phyloP scores from a whole-genome alignment of 1,140 invertebrate genomes.

The Drosophila sucinea region DNA sequence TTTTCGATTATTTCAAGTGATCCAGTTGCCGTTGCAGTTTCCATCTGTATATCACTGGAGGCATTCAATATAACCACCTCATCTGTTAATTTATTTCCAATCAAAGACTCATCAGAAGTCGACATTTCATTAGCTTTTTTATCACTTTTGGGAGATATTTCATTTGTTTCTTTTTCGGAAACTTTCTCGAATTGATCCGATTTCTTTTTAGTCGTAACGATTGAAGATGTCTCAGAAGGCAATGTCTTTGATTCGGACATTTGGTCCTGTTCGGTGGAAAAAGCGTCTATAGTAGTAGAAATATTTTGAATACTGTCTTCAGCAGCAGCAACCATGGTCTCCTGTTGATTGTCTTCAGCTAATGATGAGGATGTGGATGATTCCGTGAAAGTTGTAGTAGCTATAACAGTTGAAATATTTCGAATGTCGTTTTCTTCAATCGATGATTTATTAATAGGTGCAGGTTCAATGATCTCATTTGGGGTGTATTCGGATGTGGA shows the following conservation, averaged over 20 bases:
- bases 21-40: not conserved
- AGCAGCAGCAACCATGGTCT: not conserved
- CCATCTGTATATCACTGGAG: not conserved
- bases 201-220: not conserved
- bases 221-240: not conserved
- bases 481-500: too few relatives aligned
- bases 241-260: not conserved
- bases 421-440: too few relatives aligned
- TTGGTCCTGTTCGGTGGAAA: not conserved
- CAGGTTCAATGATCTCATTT: too few relatives aligned
- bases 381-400: too few relatives aligned
- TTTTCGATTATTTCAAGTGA: not conserved
- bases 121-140: not conserved
- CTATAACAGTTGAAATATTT: too few relatives aligned
- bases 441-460: too few relatives aligned
- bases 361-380: too few relatives aligned
- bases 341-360: too few relatives aligned
- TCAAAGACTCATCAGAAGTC: not conserved
- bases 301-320: not conserved
- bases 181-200: not conserved
- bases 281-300: not conserved
- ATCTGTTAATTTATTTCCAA: not conserved
- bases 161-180: not conserved
- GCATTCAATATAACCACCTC: slow-evolving; percentile 9
- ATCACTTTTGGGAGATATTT: not conserved